These are phyloP conservation scores for Astur gentilis DNA, from an alignment of 2,113 vertebrate species.

Conservation along the genomic window DNA sequence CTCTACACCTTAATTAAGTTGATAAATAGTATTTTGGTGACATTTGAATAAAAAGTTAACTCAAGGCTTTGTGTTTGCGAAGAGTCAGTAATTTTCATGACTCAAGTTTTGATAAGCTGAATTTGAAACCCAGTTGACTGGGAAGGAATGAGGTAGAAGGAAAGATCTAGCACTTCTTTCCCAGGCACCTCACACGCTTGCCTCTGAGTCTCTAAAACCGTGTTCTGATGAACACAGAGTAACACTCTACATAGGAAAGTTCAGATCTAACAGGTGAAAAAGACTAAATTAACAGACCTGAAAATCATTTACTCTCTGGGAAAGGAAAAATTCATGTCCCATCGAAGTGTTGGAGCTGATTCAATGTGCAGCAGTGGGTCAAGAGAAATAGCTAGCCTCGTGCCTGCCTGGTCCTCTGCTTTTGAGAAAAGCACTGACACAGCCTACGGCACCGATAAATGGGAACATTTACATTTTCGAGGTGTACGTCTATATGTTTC, in stretches of 20 bases:
- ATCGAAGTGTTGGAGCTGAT: accelerated
- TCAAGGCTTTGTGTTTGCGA: not conserved
- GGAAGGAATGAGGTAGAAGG: not conserved
- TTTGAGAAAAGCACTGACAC: not conserved
- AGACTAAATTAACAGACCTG: not conserved
- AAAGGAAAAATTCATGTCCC: not conserved
- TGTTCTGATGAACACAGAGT: not conserved
- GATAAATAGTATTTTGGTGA: conserved; percentile 20
- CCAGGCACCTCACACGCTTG: not conserved
- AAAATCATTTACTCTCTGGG: not conserved
- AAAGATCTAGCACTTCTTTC: not conserved
- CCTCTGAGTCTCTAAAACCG: not conserved
- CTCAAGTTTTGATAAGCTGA: not conserved
- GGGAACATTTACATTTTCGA: not conserved
- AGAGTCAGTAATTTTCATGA: conserved; percentile 1
- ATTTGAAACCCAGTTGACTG: not conserved
- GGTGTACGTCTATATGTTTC: not conserved
- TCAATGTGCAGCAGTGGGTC: not conserved
- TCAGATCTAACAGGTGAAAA: not conserved
- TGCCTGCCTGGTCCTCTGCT: not conserved
- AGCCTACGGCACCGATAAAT: not conserved
- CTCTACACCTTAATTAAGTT: conserved; percentile 34
- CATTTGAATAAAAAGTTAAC: not conserved
- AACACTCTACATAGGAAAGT: not conserved
- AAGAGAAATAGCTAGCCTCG: not conserved